Evolutionary conservation across 2,888 invertebrate species (phyloP).

Genomic region (Hofmannophila pseudospretella): DNA sequence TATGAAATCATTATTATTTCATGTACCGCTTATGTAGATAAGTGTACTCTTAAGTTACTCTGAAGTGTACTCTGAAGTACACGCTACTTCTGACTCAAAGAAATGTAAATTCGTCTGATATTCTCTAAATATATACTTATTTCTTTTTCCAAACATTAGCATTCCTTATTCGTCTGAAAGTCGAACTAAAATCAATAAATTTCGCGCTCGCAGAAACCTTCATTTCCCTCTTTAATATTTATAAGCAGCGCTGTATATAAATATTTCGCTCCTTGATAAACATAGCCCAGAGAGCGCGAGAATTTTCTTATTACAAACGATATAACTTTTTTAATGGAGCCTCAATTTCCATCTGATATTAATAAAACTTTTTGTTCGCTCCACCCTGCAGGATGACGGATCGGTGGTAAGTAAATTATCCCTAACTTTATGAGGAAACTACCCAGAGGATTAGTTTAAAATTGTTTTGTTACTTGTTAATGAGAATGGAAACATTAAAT

Average conservation of each 20-base stretch:
- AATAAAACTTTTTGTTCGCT: slow-evolving; percentile 62
- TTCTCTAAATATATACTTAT: too few species aligned
- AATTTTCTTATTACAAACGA: slow-evolving; percentile 8
- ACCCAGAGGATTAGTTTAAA: slow-evolving; percentile 1
- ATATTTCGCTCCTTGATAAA: slow-evolving; percentile 8
- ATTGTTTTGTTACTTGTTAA: slow-evolving; percentile 4
- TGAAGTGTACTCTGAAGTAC: too few species aligned
- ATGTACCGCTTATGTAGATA: too few species aligned
- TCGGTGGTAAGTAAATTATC: slow-evolving; percentile 62
- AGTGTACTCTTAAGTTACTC: too few species aligned
- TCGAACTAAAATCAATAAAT: slow-evolving; percentile 10
- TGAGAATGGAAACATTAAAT: too few species aligned
- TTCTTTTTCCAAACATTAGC: neutral
- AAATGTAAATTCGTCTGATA: too few species aligned
- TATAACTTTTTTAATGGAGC: slow-evolving; percentile 14
- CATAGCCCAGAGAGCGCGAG: slow-evolving; percentile 1
- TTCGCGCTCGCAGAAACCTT: neutral
- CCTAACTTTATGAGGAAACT: slow-evolving; percentile 7
- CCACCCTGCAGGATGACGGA: slow-evolving; percentile 68
- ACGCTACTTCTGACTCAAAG: too few species aligned
- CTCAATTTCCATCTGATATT: slow-evolving; percentile 32
- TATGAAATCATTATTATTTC: too few species aligned
- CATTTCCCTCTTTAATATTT: slow-evolving; percentile 9
- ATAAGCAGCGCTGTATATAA: slow-evolving; percentile 7
- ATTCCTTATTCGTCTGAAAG: slow-evolving; percentile 2